Conservation (phyloP, 2,113 vertebrate species). For the Ophiodon elongatus region DNA sequence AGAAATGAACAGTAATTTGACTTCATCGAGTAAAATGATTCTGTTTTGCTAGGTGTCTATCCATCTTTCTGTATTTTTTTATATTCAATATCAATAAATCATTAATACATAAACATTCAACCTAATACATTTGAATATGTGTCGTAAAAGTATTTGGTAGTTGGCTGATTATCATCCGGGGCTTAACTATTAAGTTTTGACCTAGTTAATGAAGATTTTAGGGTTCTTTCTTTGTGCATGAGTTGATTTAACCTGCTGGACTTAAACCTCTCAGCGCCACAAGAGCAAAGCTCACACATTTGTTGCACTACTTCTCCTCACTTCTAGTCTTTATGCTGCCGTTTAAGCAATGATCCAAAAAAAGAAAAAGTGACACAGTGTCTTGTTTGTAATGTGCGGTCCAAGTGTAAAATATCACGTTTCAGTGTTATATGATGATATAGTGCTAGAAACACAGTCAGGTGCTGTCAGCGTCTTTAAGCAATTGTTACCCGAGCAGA, state of each 20-base stretch:
- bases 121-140: not conserved
- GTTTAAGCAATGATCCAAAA: not conserved
- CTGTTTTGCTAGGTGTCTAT: not conserved
- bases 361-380: slow-evolving; percentile 6
- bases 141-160: not conserved
- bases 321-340: not conserved
- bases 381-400: slow-evolving; percentile 29
- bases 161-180: not conserved
- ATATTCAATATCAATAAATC: not conserved
- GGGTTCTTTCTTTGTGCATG: not conserved
- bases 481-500: not conserved
- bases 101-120: not conserved
- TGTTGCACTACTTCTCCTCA: too few species aligned
- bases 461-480: slow-evolving; percentile 19
- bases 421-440: not conserved
- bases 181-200: not conserved
- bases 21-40: not conserved
- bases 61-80: not conserved
- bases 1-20: too few species aligned
- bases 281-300: not conserved
- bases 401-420: slow-evolving; percentile 6
- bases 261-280: not conserved
- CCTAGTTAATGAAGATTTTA: not conserved
- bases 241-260: not conserved
- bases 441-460: not conserved